Base-by-base conservation (phyloP, 1,140 invertebrate species). In the Sinella curviseta region DNA sequence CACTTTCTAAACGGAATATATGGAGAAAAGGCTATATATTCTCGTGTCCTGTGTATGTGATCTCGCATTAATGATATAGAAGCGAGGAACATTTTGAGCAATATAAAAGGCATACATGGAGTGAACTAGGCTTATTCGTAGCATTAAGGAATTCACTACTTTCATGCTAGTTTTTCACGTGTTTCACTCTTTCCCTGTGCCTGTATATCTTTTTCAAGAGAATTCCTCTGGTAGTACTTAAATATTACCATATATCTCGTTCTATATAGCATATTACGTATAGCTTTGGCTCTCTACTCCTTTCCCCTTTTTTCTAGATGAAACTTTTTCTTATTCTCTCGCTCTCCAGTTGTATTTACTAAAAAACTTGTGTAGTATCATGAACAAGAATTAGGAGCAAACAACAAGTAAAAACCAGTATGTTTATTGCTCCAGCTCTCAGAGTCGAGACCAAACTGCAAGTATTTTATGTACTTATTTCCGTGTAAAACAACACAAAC, bases 151-250 rank as follows among this genome's bases (percentile, higher is more conserved):
- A n/a, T n/a, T n/a, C n/a, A n/a, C 24, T 60, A 14, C 24, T 70
- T 70, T 70, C 26, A 8, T 12, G 65, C 65, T n/a, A n/a, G 12
- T 60, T 60, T 70, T 30, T 24, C 31, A 17, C n/a, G 26, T 12
- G 4, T 4, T 70, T 4, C 26, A 33, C n/a, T 24, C 65, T 70
- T 24, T 17, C 65, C 2, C 30, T 70, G 8, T 30, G 26, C 31
- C 14, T n/a, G n/a, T n/a, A n/a, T 17, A 14, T 65, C 57, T 65
- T 65, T 26, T 65, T 26, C 57, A 70, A 33, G 30, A 17, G 65
- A 70, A 70, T 70, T 70, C 65, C 65, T 70, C 31, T 70, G 65
- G 65, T 70, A 70, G 65, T 30, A 30, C 28, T 70, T 70, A 70
- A 70, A 70, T 33, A 70, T 30, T 48, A 48, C 39, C 39, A 12